Evolutionary conservation across 2,113 vertebrate genomes (phyloP).

Genomic region (Dunckerocampus dactyliophorus): DNA sequence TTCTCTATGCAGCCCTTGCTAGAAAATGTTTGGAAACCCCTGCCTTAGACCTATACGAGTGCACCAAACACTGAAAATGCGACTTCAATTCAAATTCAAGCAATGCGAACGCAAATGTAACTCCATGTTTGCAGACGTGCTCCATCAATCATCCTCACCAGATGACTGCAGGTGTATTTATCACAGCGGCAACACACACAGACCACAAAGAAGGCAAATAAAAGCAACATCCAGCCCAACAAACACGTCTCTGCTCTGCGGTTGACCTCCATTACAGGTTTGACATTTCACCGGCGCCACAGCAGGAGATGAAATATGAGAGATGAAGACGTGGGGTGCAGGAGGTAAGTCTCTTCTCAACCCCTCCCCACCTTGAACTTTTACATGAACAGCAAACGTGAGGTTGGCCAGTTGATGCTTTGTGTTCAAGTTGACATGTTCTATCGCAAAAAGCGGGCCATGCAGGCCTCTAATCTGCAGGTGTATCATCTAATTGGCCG

Average conservation of each 20-base stretch:
- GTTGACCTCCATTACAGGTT: constrained; percentile 58
- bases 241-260: constrained; percentile 26
- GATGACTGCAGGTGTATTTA: constrained; percentile 12
- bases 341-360: constrained; percentile 18
- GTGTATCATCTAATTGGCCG: constrained; percentile 22
- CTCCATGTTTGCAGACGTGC: constrained; percentile 2
- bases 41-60: too few relatives aligned
- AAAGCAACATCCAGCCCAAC: constrained; percentile 10
- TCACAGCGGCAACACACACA: constrained; percentile 28
- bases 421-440: neutral
- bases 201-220: constrained; percentile 23
- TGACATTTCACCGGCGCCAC: constrained; percentile 63
- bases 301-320: constrained; percentile 42
- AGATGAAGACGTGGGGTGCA: constrained; percentile 5
- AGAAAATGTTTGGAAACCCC: too few relatives aligned
- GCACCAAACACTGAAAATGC: neutral
- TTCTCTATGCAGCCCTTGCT: too few relatives aligned
- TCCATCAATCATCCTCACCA: constrained; percentile 20
- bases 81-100: neutral
- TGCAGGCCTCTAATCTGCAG: neutral
- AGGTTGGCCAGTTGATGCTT: neutral
- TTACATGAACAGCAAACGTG: constrained; percentile 1
- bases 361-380: constrained; percentile 38
- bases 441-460: neutral
- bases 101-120: too few relatives aligned